These are phyloP conservation scores for Apteryx owenii DNA, from an alignment of 2,113 vertebrate species.

Conservation along the genomic window DNA sequence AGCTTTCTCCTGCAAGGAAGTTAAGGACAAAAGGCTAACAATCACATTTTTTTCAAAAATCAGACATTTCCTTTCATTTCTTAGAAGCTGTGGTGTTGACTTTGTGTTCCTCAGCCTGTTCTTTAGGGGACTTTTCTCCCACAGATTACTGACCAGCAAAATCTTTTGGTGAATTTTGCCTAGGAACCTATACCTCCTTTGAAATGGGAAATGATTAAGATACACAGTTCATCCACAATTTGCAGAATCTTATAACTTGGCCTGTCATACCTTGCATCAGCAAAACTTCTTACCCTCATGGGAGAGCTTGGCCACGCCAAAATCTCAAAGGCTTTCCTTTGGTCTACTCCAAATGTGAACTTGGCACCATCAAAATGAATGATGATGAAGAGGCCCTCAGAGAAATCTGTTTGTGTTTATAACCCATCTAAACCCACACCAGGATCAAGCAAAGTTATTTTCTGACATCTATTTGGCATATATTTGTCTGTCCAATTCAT, in stretches of 20 bases:
- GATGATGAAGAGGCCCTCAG: neutral
- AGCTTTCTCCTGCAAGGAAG: neutral
- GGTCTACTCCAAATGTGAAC: neutral
- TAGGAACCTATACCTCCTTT: neutral
- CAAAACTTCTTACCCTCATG: neutral
- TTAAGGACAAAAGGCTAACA: neutral
- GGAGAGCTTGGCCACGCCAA: neutral
- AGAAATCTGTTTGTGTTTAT: neutral
- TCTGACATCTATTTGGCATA: neutral
- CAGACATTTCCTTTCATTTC: neutral
- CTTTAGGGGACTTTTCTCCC: rapidly evolving
- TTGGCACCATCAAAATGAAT: neutral
- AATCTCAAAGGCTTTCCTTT: neutral
- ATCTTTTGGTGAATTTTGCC: neutral
- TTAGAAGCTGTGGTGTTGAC: neutral
- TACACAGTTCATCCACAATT: neutral
- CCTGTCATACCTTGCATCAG: neutral
- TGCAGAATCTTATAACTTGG: neutral
- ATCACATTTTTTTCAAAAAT: neutral
- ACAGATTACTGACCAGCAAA: neutral
- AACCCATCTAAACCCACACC: neutral
- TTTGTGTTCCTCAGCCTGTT: neutral
- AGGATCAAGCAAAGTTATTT: neutral
- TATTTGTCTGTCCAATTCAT: neutral
- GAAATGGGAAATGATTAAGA: neutral